phyloP scores from a whole-genome alignment of 1,140 invertebrate species.

The Ceratina australensis region DNA sequence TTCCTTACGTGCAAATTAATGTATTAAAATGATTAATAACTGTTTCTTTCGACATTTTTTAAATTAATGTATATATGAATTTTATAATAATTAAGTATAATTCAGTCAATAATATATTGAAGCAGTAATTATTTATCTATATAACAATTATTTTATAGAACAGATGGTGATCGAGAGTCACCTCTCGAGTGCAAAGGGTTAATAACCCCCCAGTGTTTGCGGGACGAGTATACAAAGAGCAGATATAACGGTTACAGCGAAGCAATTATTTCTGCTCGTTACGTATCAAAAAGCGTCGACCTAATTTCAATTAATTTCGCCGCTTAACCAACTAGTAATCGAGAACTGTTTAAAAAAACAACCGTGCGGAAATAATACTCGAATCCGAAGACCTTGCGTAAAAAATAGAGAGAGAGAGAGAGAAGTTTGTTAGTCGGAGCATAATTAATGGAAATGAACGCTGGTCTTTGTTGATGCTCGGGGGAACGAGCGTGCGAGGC shows the following conservation, averaged over 20 bases:
- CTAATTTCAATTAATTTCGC: constrained; percentile 34
- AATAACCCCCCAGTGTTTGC: not conserved
- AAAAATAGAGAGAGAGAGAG: too few species aligned
- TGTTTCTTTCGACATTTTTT: too few species aligned
- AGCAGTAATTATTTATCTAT: too few species aligned
- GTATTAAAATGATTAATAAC: too few species aligned
- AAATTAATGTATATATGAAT: too few species aligned
- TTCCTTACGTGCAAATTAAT: too few species aligned
- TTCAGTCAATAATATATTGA: too few species aligned
- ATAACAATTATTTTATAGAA: too few species aligned
- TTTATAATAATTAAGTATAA: too few species aligned
- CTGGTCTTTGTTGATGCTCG: constrained; percentile 3
- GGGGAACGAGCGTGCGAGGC: constrained; percentile 1
- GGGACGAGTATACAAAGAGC: constrained; percentile 19
- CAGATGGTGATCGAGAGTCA: too few species aligned
- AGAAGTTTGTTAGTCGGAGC: constrained; percentile 19
- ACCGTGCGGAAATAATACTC: not conserved
- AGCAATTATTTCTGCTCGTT: constrained; percentile 33
- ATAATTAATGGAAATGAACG: constrained; percentile 55
- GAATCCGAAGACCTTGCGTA: not conserved
- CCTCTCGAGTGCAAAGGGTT: too few species aligned
- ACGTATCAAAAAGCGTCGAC: constrained; percentile 14
- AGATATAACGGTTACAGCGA: constrained; percentile 1
- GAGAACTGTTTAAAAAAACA: constrained; percentile 4
- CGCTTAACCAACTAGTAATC: too few species aligned